A percentile compares a stretch with the other conserved stretches of the same genome.
These are phyloP conservation scores for Poecilus cupreus DNA, from an alignment of 2,888 invertebrate species.

Conservation along the genomic window DNA sequence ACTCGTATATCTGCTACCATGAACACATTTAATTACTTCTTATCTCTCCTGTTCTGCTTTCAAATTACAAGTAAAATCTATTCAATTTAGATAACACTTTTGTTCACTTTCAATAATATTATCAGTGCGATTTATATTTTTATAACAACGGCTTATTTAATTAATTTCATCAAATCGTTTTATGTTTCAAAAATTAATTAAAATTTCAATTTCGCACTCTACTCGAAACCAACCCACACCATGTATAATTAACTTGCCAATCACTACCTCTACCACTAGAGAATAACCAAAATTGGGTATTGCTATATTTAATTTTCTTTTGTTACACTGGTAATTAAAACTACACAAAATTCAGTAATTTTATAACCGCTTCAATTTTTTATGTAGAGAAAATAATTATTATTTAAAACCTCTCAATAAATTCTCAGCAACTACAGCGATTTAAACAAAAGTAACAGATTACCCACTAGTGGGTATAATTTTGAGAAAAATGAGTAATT, in stretches of 20 bases:
- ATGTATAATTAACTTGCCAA: constrained; percentile 34
- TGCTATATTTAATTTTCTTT: neutral
- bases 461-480: no score
- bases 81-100: neutral
- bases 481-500: no score
- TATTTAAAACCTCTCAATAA: no score
- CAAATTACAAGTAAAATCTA: neutral
- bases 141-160: neutral
- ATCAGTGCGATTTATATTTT: neutral
- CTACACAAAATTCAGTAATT: no score
- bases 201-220: constrained; percentile 10
- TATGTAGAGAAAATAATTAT: no score
- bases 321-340: constrained; percentile 16
- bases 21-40: constrained; percentile 26
- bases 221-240: neutral
- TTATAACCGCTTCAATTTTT: no score
- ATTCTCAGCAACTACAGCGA: no score
- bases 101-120: neutral
- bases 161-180: constrained; percentile 17
- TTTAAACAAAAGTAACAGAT: no score
- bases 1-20: constrained; percentile 2
- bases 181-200: constrained; percentile 33
- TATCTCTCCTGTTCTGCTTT: neutral
- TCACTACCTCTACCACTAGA: neutral
- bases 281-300: neutral